Conservation (phyloP, 2,888 invertebrate species). For the Mycogona germanica region DNA sequence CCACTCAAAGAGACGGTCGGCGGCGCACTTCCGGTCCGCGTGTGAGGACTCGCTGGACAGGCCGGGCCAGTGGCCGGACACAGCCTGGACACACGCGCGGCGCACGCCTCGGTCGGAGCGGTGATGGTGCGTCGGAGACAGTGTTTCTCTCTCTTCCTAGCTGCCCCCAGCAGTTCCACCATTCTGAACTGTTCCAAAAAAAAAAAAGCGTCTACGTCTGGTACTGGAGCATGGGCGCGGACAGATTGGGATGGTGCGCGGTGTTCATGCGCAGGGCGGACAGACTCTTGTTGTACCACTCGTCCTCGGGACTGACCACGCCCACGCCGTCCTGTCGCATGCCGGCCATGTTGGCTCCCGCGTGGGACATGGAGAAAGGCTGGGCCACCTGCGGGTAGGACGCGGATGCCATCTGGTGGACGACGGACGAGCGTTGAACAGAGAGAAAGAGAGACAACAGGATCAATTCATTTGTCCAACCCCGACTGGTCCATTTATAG, state of each 20-base stretch:
- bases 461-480: background rate
- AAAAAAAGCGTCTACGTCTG: constrained; percentile 42
- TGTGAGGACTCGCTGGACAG: too few relatives aligned
- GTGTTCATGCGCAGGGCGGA: constrained; percentile 95
- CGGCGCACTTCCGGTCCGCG: too few relatives aligned
- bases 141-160: too few relatives aligned
- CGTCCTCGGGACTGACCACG: constrained; percentile 30
- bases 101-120: too few relatives aligned
- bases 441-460: background rate
- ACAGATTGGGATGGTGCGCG: constrained; percentile 79
- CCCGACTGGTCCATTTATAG: too few relatives aligned
- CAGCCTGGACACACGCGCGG: too few relatives aligned
- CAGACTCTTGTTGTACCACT: constrained; percentile 95
- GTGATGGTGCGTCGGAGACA: too few relatives aligned
- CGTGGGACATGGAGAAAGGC: constrained; percentile 85
- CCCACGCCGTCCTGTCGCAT: constrained; percentile 79
- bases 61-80: too few relatives aligned
- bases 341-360: constrained; percentile 79
- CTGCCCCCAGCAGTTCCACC: too few relatives aligned
- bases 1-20: too few relatives aligned
- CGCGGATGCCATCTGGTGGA: constrained; percentile 88
- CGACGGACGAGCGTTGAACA: background rate
- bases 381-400: constrained; percentile 89
- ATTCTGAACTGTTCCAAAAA: background rate
- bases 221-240: constrained; percentile 88